Conservation (phyloP, 2,113 vertebrate species). For the Sminthopsis crassicaudata region DNA sequence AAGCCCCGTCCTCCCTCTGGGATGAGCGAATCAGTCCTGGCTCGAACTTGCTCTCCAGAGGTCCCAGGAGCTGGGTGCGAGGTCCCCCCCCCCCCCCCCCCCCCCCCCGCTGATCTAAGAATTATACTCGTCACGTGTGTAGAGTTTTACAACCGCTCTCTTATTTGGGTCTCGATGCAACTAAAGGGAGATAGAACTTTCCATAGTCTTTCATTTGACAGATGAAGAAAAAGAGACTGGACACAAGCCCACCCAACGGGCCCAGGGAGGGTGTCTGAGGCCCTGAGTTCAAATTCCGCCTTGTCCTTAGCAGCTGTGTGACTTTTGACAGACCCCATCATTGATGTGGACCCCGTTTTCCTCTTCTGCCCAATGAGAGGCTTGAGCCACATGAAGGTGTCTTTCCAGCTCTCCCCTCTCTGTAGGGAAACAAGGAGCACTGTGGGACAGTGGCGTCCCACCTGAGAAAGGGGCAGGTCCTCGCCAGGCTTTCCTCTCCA, state of each 20-base stretch:
- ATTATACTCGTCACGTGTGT: neutral
- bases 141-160: conserved; percentile 47
- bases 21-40: neutral
- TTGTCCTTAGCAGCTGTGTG: neutral
- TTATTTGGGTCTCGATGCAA: conserved; percentile 44
- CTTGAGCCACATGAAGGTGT: neutral
- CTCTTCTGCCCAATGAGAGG: neutral
- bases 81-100: neutral
- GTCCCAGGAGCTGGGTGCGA: neutral
- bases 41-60: too few relatives aligned
- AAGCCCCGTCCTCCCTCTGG: neutral
- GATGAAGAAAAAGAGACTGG: too few relatives aligned
- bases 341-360: neutral
- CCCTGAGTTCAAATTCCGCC: neutral
- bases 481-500: neutral
- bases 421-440: neutral
- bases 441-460: neutral
- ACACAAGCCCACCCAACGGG: too few relatives aligned
- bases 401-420: too few relatives aligned
- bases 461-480: neutral
- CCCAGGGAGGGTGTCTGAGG: neutral
- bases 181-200: neutral
- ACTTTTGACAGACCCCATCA: neutral
- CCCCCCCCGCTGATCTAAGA: neutral
- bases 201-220: too few relatives aligned